Evolutionary conservation across 2,888 invertebrate genomes (phyloP), one percentile per base, ranked within the genome.

Genomic region (Prionchulus punctatus): DNA sequence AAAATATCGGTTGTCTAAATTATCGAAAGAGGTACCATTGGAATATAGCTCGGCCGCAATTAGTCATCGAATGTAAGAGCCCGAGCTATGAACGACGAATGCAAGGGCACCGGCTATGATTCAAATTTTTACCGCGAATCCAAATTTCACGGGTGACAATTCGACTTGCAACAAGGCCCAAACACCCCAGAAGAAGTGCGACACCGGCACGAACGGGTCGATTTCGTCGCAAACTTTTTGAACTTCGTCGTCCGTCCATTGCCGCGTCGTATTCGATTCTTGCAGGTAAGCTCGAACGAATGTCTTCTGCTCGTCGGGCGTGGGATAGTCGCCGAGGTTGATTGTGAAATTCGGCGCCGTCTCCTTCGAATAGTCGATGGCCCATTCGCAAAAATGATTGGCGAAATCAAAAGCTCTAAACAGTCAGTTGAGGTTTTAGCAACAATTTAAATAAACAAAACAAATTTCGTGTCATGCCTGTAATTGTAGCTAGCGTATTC

Each of bases 401-500:
- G 91, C 91, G 53, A 92, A 76, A 72, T 92, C 92, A 72, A 90
- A 92, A 0, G 84, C 89, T 53, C 91, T 71, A 61, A 30, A 62
- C 58, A 43, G 28, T 56, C 23, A 45, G 7, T 45, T 45, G 12
- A 7, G 12, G 36, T 36, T 36, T 18, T 36, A 18, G 36, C 7
- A 18, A 36, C 36, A 36, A 18, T 36, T 36, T 18, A 36, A 36
- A 36, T 7, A 36, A 12, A 36, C 7, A 45, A 58, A 57, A 48
- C 26, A 30, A 58, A 45, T 45, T 21, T 7, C 36, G 36, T 18
- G 18, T 12, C 36, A 36, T 36, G 18, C 72, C 73, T 78, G 70
- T 86, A 86, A 70, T 92, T 91, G 74, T 92, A 92, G 0, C 90
- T 86, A 72, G 90, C 90, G 70, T 91, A 92, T 73, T 92, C 91